These are phyloP conservation scores for Tiliacea citrago DNA, from an alignment of 2,888 invertebrate genomes.

Conservation along the genomic window DNA sequence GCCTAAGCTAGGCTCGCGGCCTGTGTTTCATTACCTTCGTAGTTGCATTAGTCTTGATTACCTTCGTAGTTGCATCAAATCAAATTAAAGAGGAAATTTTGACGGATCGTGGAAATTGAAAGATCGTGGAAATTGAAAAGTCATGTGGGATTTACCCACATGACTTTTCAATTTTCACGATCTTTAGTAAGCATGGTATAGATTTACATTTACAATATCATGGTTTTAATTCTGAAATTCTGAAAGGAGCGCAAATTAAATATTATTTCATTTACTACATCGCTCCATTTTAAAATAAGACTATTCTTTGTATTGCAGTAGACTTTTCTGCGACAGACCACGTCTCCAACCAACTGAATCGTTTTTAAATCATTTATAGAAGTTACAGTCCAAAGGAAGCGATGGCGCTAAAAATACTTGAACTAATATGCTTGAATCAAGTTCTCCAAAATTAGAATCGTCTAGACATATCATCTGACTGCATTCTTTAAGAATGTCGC, in stretches of 20 bases:
- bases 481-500: constrained; percentile 55
- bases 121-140: too few relatives aligned
- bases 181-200: not conserved
- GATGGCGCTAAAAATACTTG: constrained; percentile 33
- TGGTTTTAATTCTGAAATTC: not conserved
- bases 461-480: constrained; percentile 63
- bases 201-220: not conserved
- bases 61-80: not conserved
- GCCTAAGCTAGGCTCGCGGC: too few relatives aligned
- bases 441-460: constrained; percentile 56
- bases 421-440: constrained; percentile 28
- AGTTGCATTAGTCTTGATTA: too few relatives aligned
- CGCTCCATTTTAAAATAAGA: not conserved
- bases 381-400: not conserved
- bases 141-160: too few relatives aligned
- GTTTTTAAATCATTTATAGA: not conserved
- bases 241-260: not conserved
- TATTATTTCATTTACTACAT: too few relatives aligned
- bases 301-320: constrained; percentile 2
- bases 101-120: too few relatives aligned
- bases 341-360: not conserved
- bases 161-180: too few relatives aligned
- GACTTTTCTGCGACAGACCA: not conserved
- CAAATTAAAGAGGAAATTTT: not conserved
- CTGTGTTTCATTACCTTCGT: too few relatives aligned